A percentile compares a stretch with the other conserved stretches of the same genome.
phyloP scores from a whole-genome alignment of 1,140 invertebrate species.

The Notospermus geniculatus region DNA sequence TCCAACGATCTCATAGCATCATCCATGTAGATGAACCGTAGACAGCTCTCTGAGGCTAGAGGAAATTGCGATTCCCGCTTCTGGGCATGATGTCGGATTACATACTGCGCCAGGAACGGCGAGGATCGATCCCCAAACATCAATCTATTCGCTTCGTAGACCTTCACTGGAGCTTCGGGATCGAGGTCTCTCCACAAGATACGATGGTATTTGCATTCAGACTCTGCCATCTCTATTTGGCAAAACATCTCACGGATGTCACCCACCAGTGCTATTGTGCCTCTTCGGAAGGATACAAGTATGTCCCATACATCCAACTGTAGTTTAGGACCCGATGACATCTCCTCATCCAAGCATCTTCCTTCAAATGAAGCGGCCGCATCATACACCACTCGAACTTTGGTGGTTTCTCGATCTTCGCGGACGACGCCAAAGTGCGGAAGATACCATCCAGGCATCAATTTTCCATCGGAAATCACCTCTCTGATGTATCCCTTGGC shows the following conservation, averaged over 20 bases:
- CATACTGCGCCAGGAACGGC: conserved; percentile 16
- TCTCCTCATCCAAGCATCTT: conserved; percentile 16
- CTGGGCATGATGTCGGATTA: conserved; percentile 2
- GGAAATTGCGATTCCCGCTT: neutral
- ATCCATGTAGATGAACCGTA: neutral
- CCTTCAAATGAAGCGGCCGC: conserved; percentile 15
- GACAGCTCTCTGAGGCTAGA: neutral
- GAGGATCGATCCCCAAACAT: conserved; percentile 18
- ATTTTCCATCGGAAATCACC: neutral
- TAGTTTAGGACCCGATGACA: conserved; percentile 42
- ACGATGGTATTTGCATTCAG: conserved; percentile 10
- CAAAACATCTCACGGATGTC: conserved; percentile 26
- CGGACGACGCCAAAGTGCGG: conserved; percentile 20
- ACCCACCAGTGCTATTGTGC: conserved; percentile 20
- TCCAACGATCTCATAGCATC: too few relatives aligned
- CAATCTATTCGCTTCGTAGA: conserved; percentile 15
- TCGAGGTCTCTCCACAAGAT: conserved; percentile 13
- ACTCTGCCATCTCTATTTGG: conserved; percentile 1
- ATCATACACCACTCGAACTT: too few relatives aligned
- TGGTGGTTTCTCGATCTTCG: conserved; percentile 11
- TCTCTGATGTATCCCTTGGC: conserved; percentile 1
- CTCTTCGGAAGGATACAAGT: conserved; percentile 24
- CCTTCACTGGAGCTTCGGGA: neutral
- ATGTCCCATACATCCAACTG: conserved; percentile 37
- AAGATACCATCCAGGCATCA: conserved; percentile 13